phyloP scores from a whole-genome alignment of 2,797 vertebrate species.

The Clamator glandarius region DNA sequence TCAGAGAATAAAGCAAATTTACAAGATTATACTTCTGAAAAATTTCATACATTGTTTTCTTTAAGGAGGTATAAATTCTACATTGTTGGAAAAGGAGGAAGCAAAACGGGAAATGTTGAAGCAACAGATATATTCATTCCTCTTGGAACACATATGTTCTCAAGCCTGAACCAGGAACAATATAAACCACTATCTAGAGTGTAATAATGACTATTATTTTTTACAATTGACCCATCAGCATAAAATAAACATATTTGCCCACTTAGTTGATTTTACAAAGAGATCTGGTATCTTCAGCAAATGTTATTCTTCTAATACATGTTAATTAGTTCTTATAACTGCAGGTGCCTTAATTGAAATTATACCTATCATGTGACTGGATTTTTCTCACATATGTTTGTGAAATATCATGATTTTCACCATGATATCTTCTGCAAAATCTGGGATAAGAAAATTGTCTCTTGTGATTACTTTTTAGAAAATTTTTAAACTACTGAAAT shows the following conservation, averaged over 20 bases:
- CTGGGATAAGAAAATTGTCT: neutral
- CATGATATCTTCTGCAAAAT: neutral
- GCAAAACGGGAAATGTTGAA: neutral
- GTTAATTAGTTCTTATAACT: neutral
- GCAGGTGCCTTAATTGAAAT: neutral
- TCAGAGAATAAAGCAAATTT: neutral
- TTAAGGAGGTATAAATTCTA: neutral
- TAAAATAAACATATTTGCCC: neutral
- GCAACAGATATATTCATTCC: neutral
- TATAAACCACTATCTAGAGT: neutral
- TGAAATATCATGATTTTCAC: neutral
- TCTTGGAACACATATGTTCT: neutral
- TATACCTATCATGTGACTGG: accelerated
- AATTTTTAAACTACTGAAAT: neutral
- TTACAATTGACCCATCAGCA: neutral
- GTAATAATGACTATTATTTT: neutral
- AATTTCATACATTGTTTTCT: neutral
- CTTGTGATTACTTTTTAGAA: neutral
- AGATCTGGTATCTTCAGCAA: neutral
- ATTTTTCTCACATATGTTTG: neutral
- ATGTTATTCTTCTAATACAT: neutral
- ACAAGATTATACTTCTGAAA: neutral
- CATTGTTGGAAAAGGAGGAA: neutral
- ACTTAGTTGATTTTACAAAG: neutral
- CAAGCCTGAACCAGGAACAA: neutral